Evolutionary conservation across 2,113 vertebrate species (phyloP).

Genomic region (Phodopus roborovskii): DNA sequence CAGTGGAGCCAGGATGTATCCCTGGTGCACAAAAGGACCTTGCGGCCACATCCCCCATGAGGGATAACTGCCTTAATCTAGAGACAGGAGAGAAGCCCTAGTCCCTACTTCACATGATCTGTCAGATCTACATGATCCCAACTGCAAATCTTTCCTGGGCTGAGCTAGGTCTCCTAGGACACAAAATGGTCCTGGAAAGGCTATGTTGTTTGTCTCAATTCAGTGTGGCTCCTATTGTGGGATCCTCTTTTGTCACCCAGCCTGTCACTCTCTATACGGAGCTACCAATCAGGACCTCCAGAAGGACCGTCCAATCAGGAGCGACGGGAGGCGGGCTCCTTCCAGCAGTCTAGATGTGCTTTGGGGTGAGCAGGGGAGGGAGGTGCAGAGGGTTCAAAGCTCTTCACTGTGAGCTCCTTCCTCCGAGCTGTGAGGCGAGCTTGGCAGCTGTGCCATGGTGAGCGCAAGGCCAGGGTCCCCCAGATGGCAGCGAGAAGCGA

Average conservation of each 20-base stretch:
- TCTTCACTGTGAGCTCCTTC: background rate
- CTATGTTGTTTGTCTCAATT: background rate
- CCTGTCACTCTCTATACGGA: background rate
- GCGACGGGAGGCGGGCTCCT: background rate
- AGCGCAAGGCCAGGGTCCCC: background rate
- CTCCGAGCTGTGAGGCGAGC: background rate
- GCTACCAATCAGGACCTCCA: background rate
- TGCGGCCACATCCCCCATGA: too few relatives aligned
- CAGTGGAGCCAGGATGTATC: too few relatives aligned
- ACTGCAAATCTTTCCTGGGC: background rate
- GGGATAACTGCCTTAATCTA: too few relatives aligned
- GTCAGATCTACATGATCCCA: too few relatives aligned
- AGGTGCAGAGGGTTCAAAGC: fast-evolving
- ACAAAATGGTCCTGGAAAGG: background rate
- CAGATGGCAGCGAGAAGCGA: background rate
- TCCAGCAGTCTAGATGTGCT: too few relatives aligned
- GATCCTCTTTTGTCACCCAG: too few relatives aligned
- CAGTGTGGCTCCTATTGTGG: background rate
- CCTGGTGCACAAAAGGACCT: too few relatives aligned
- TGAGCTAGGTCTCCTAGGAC: background rate
- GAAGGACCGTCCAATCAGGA: too few relatives aligned
- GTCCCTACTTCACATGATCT: too few relatives aligned
- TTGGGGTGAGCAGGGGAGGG: background rate
- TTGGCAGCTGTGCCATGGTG: background rate
- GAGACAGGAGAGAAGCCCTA: too few relatives aligned